Evolutionary conservation across 64 coral and sea anemone species (phyloP), one percentile per base, ranked within the genome.

Genomic region (Cladopsammia gracilis): DNA sequence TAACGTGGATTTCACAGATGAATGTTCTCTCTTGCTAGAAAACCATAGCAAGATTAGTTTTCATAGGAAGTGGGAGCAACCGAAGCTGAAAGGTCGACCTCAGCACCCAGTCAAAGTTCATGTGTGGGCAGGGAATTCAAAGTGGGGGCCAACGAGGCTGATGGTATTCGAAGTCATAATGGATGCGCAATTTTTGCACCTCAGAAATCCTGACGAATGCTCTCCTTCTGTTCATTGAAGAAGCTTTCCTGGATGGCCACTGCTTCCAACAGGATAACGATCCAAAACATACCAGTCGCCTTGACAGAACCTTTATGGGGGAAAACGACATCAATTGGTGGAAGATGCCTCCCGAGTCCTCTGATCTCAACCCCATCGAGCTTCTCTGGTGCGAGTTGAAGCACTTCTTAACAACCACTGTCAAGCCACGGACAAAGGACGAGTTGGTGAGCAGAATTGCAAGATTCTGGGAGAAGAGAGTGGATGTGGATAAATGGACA

Each of bases 81-180:
- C 71, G 13, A 42, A 46, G 47, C 70, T 93, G 3, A 93, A 93
- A 85, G 83, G 72, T 18, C 20, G 48, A n/a, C 83, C 91, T 3
- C 86, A 93, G 60, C 91, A 93, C 48, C 83, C 91, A 3, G 70
- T 77, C 65, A 92, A 92, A 70, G 58, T 92, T 0, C 89, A 92
- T n/a, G 79, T 92, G 67, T 92, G 89, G 78, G 72, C 73, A 25
- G 82, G 82, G 11, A 93, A 86, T 69, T 87, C 72, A 65, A 82
- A 80, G 20, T 70, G 58, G 64, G 90, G 90, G n/a, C 56, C 81
- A 56, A 92, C 90, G 14, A 86, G 87, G 48, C 76, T 87, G 4
- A 60, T 24, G 7, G 15, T 79, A 48, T 93, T 87, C 61, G 62
- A 71, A 69, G 91, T 81, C 12, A 71, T 87, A 11, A 93, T 86